phyloP scores from a whole-genome alignment of 2,888 invertebrate genomes.

The Cremastinae sp. region DNA sequence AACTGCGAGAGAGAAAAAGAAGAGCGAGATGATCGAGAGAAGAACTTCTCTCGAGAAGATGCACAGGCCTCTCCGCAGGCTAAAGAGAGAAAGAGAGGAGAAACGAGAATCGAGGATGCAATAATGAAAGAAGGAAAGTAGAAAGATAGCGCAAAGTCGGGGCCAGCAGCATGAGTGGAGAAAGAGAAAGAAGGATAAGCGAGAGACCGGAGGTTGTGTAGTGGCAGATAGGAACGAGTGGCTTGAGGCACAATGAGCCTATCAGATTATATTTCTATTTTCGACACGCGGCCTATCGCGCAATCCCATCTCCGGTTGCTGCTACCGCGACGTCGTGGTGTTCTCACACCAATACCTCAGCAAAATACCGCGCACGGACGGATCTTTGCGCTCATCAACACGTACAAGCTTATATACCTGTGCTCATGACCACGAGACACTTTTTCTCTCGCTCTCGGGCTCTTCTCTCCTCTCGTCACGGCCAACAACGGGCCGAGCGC shows the following conservation, averaged over 20 bases:
- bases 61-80: conserved; percentile 34
- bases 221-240: conserved; percentile 76
- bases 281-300: conserved; percentile 79
- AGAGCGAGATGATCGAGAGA: conserved; percentile 48
- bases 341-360: conserved; percentile 50
- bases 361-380: conserved; percentile 32
- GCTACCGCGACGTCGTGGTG: conserved; percentile 71
- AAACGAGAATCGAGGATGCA: conserved; percentile 32
- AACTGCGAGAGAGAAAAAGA: conserved; percentile 55
- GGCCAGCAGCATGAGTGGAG: conserved; percentile 39
- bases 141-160: conserved; percentile 49
- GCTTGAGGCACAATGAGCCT: conserved; percentile 79
- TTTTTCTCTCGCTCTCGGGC: conserved; percentile 16
- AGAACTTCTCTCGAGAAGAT: conserved; percentile 34
- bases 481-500: conserved; percentile 8
- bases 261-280: conserved; percentile 81
- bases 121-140: conserved; percentile 48
- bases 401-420: conserved; percentile 34
- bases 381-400: conserved; percentile 55
- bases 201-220: conserved; percentile 68
- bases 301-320: conserved; percentile 76
- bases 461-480: conserved; percentile 8
- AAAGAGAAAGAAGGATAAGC: conserved; percentile 47
- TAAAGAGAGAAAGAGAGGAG: conserved; percentile 44
- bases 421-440: conserved; percentile 21